phyloP scores from a whole-genome alignment of 2,113 vertebrate genomes.

The Phaetusa simplex region DNA sequence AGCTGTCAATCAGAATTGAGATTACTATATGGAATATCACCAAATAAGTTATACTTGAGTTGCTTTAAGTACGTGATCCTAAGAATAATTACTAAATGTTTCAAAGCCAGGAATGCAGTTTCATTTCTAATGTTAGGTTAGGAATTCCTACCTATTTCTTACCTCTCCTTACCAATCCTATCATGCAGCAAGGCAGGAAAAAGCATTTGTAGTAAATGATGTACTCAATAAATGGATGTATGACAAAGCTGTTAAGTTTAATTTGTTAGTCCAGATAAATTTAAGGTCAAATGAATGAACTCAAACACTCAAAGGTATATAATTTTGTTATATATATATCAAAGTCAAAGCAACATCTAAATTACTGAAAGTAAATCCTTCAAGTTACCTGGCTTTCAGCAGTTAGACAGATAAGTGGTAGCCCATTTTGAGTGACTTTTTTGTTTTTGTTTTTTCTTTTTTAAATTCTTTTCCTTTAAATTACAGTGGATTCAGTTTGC shows the following conservation, averaged over 20 bases:
- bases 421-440: background rate
- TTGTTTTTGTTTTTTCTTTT: background rate
- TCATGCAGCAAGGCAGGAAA: background rate
- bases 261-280: background rate
- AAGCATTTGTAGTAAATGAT: background rate
- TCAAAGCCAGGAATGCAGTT: background rate
- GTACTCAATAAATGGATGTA: background rate
- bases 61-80: background rate
- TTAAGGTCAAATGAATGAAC: background rate
- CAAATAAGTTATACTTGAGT: background rate
- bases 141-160: background rate
- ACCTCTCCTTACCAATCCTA: background rate
- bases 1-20: background rate
- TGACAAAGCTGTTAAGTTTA: background rate
- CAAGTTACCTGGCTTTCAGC: background rate
- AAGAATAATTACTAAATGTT: background rate
- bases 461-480: background rate
- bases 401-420: background rate
- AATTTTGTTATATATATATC: background rate
- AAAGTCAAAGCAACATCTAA: background rate
- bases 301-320: background rate
- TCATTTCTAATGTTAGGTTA: background rate
- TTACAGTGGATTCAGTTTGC: background rate
- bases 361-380: background rate
- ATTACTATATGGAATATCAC: background rate